Evolutionary conservation across 2,113 vertebrate species (phyloP).

Genomic region (Rhinopomastus cyanomelas): DNA sequence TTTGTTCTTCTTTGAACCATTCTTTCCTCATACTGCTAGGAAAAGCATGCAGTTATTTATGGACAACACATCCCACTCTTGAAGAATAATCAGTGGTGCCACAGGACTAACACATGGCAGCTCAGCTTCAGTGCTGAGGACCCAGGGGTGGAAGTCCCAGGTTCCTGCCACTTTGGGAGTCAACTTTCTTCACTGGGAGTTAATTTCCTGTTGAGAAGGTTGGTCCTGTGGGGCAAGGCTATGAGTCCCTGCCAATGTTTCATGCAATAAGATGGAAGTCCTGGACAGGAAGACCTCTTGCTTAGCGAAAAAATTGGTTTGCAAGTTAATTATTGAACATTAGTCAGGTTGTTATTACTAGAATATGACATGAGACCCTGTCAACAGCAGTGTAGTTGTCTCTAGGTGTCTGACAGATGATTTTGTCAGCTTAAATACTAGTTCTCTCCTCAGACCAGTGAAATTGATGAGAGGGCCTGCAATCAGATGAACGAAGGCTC

Average conservation of each 20-base stretch:
- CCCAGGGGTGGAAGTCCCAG: accelerated
- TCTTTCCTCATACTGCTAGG: neutral
- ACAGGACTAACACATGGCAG: neutral
- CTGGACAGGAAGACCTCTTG: neutral
- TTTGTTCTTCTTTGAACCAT: neutral
- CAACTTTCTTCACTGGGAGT: neutral
- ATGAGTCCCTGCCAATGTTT: neutral
- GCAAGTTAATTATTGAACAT: neutral
- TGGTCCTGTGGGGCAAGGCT: neutral
- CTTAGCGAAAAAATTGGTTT: neutral
- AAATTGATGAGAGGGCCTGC: neutral
- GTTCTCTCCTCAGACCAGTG: neutral
- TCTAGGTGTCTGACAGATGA: neutral
- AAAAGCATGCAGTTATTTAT: neutral
- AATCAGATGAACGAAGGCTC: neutral
- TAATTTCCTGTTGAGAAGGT: neutral
- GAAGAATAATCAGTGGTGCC: neutral
- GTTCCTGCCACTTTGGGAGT: neutral
- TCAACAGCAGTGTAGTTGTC: neutral
- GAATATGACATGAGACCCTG: neutral
- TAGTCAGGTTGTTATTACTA: neutral
- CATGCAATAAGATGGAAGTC: neutral
- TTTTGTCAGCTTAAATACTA: neutral
- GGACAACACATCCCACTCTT: neutral
- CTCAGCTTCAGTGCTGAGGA: neutral